phyloP scores from a whole-genome alignment of 35 echinoderm and acorn worm genomes.

The Amphiura filiformis region DNA sequence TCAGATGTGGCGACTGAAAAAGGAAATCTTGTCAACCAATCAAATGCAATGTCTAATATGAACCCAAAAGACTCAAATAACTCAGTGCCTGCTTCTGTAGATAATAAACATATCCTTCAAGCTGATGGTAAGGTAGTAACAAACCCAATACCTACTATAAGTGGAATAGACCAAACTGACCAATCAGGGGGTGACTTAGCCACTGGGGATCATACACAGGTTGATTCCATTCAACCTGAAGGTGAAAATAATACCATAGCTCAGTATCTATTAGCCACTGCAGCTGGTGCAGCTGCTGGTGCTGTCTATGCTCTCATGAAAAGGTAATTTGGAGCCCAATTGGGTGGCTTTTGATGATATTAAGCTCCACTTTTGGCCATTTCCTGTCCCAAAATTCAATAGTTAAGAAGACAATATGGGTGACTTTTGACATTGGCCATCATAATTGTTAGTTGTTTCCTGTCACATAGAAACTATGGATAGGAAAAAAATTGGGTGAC shows the following conservation, averaged over 20 bases:
- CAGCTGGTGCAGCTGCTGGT: slow-evolving; percentile 21
- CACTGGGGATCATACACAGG: background rate
- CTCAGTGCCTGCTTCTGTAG: background rate
- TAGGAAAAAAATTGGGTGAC: no score
- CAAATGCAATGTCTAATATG: background rate
- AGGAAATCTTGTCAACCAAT: background rate
- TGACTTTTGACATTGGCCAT: no score
- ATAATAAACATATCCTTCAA: no score
- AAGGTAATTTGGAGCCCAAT: no score
- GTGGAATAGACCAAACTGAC: background rate
- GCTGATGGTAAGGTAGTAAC: no score
- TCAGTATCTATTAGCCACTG: background rate
- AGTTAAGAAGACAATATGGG: no score
- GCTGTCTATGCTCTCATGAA: slow-evolving; percentile 17
- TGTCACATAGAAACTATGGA: no score
- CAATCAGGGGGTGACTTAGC: background rate
- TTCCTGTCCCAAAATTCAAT: no score
- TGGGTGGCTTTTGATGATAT: no score
- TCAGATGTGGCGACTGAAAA: background rate
- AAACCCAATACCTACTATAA: background rate
- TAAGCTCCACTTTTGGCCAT: no score
- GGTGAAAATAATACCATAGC: background rate
- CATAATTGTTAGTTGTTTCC: no score
- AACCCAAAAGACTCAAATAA: background rate
- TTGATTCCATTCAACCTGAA: background rate